phyloP scores from a whole-genome alignment of 2,888 invertebrate species.

The Parnassius orleans region DNA sequence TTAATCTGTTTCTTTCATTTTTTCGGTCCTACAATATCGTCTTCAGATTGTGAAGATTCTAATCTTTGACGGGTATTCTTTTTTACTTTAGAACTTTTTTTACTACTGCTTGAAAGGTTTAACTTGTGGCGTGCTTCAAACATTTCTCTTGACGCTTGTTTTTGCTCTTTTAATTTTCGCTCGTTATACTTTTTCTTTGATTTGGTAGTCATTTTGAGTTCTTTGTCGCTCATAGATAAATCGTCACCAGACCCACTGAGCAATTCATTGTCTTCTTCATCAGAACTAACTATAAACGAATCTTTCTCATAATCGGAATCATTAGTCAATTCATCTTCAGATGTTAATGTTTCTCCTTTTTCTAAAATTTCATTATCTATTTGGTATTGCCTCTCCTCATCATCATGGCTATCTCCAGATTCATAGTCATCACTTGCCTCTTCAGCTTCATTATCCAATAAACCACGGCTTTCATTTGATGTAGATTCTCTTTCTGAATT shows the following conservation, averaged over 20 bases:
- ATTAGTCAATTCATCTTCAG: conserved; percentile 65
- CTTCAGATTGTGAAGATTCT: conserved; percentile 49
- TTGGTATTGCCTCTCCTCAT: conserved; percentile 70
- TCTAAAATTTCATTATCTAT: conserved; percentile 72
- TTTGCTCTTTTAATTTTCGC: conserved; percentile 66
- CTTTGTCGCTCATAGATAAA: conserved; percentile 66
- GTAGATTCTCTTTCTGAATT: conserved; percentile 33
- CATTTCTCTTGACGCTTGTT: conserved; percentile 71
- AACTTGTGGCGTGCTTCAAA: conserved; percentile 63
- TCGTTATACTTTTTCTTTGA: conserved; percentile 70
- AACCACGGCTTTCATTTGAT: conserved; percentile 38
- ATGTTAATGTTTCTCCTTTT: conserved; percentile 76
- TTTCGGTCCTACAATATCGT: conserved; percentile 43
- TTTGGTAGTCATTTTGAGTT: conserved; percentile 63
- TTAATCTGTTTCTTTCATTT: conserved; percentile 54
- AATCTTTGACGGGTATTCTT: conserved; percentile 49
- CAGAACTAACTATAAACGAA: conserved; percentile 79
- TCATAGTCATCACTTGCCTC: conserved; percentile 68
- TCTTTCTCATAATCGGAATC: conserved; percentile 74
- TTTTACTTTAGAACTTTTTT: conserved; percentile 34
- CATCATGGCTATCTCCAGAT: conserved; percentile 74
- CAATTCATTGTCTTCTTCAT: conserved; percentile 66
- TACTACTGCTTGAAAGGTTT: conserved; percentile 41
- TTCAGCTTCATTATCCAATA: conserved; percentile 61
- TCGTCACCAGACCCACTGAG: conserved; percentile 71